These are phyloP conservation scores for Drosophila buzzatii DNA, from an alignment of 2,888 invertebrate species.

Conservation along the genomic window DNA sequence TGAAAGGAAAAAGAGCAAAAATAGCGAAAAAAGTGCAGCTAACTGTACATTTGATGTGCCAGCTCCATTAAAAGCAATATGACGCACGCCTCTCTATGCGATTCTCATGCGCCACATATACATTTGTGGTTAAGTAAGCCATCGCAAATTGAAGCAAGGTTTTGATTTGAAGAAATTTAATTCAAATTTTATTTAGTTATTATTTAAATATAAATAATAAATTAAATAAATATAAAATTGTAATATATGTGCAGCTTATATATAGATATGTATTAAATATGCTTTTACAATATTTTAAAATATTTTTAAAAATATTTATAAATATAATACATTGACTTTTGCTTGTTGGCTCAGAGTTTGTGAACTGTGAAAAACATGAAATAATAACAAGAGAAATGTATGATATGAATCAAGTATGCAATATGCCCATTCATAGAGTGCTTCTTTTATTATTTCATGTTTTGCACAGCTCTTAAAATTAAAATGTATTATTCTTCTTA, in stretches of 20 bases:
- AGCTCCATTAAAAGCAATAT: constrained; percentile 1
- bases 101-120: constrained; percentile 14
- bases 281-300: no score
- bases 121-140: background rate
- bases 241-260: no score
- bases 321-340: no score
- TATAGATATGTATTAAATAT: no score
- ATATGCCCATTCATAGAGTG: background rate
- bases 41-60: constrained; percentile 15
- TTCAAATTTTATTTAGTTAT: background rate
- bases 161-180: background rate
- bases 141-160: background rate
- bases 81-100: constrained; percentile 17
- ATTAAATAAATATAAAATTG: no score
- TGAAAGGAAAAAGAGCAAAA: background rate
- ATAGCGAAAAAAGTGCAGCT: constrained; percentile 18
- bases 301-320: no score
- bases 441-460: background rate
- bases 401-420: no score
- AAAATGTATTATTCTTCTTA: background rate
- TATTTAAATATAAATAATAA: no score
- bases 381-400: no score
- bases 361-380: no score
- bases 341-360: no score
- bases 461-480: background rate